Conservation (phyloP, 2,888 invertebrate genomes). For the Suillia variegata region DNA sequence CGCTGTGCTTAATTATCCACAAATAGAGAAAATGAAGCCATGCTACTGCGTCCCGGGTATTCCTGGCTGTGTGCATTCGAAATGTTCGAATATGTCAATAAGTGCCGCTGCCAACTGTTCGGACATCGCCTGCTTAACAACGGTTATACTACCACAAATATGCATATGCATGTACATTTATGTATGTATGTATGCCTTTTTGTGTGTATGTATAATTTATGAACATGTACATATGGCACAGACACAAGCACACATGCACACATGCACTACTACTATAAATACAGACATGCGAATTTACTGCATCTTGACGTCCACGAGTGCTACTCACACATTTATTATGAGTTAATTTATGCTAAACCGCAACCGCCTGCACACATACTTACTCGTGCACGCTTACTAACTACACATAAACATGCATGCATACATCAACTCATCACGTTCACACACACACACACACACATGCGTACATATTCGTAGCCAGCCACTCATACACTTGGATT, state of each 20-base stretch:
- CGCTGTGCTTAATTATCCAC: too few relatives aligned
- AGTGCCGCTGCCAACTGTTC: too few relatives aligned
- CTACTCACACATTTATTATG: conserved; percentile 5
- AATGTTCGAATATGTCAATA: too few relatives aligned
- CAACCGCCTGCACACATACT: neutral
- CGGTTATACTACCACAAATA: too few relatives aligned
- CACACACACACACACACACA: conserved; percentile 11
- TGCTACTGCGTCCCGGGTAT: too few relatives aligned
- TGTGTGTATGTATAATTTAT: conserved; percentile 11
- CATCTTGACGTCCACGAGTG: neutral
- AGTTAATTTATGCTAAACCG: conserved; percentile 9
- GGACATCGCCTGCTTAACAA: too few relatives aligned
- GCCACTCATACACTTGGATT: conserved; percentile 18
- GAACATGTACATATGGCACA: conserved; percentile 12
- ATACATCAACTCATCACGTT: conserved; percentile 9
- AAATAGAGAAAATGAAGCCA: too few relatives aligned
- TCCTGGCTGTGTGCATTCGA: too few relatives aligned
- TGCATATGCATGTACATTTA: too few relatives aligned
- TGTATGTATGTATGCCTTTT: conserved; percentile 1
- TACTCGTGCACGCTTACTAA: too few relatives aligned
- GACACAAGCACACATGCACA: conserved; percentile 13
- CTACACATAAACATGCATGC: conserved; percentile 35
- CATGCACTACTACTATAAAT: conserved; percentile 37
- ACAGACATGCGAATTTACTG: conserved; percentile 13
- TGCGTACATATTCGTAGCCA: too few relatives aligned